phyloP scores from a whole-genome alignment of 1,140 invertebrate genomes.

The Alviniconcha marisindica region DNA sequence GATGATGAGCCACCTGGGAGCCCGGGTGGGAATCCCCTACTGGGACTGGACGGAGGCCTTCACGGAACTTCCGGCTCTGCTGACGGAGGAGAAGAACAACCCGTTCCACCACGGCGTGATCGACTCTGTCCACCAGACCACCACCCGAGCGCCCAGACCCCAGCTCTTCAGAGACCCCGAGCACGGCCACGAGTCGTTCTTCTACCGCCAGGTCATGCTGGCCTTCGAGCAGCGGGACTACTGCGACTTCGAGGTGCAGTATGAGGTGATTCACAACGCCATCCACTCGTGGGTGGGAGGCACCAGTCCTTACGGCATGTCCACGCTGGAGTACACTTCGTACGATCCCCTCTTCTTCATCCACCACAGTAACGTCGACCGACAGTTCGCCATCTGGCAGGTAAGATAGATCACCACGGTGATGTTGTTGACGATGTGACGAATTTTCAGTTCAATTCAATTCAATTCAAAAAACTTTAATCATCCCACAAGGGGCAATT shows the following conservation, averaged over 20 bases:
- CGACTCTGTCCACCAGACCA: slow-evolving; percentile 4
- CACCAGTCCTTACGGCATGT: slow-evolving; percentile 39
- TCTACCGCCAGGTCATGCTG: slow-evolving; percentile 37
- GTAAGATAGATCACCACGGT: slow-evolving; percentile 11
- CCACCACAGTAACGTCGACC: slow-evolving; percentile 48
- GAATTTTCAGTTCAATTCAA: too few species aligned
- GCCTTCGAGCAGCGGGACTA: slow-evolving; percentile 45
- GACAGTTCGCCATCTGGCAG: slow-evolving; percentile 50
- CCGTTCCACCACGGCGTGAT: slow-evolving; percentile 45
- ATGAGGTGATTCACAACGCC: slow-evolving; percentile 52
- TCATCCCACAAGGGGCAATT: too few species aligned
- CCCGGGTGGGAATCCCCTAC: slow-evolving; percentile 45
- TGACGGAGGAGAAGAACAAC: slow-evolving; percentile 45
- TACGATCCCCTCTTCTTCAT: slow-evolving; percentile 53
- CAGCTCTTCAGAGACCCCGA: slow-evolving; percentile 41
- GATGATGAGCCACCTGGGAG: background rate
- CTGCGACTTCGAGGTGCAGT: slow-evolving; percentile 51
- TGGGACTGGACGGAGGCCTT: slow-evolving; percentile 44
- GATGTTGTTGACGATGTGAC: slow-evolving; percentile 11
- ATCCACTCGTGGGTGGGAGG: slow-evolving; percentile 51
- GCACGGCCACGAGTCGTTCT: slow-evolving; percentile 42
- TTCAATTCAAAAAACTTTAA: too few species aligned
- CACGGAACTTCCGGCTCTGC: slow-evolving; percentile 37
- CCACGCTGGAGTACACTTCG: slow-evolving; percentile 45
- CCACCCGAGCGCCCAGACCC: slow-evolving; percentile 38